phyloP scores from a whole-genome alignment of 35 echinoderm and acorn worm genomes.

The Apostichopus japonicus region DNA sequence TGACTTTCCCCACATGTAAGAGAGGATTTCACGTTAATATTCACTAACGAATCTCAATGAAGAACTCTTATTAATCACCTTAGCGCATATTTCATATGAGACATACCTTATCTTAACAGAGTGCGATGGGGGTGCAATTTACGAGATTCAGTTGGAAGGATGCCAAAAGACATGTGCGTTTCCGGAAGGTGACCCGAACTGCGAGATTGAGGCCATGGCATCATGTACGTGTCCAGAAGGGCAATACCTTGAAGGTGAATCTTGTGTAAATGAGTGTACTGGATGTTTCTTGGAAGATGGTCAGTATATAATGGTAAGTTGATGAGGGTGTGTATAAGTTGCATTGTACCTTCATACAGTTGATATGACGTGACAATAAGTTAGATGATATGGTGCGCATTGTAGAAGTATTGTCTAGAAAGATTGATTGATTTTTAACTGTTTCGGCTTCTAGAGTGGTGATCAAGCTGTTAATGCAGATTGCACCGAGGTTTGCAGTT shows the following conservation, averaged over 20 bases:
- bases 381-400: too few relatives aligned
- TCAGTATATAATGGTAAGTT: background rate
- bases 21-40: background rate
- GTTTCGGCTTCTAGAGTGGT: background rate
- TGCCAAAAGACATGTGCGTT: background rate
- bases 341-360: too few relatives aligned
- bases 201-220: background rate
- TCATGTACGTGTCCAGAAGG: conserved; percentile 16
- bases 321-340: too few relatives aligned
- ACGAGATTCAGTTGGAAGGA: background rate
- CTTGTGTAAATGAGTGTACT: background rate
- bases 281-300: conserved; percentile 6
- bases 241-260: conserved; percentile 24
- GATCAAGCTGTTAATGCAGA: background rate
- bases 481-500: background rate
- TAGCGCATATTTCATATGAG: background rate
- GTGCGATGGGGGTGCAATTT: background rate
- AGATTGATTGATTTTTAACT: too few relatives aligned
- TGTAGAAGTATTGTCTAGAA: too few relatives aligned
- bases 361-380: too few relatives aligned
- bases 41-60: too few relatives aligned
- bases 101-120: background rate
- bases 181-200: background rate
- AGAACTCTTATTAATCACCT: background rate
- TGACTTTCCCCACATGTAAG: background rate